Evolutionary conservation across 1,140 invertebrate genomes (phyloP).

Genomic region (Conus betulinus): DNA sequence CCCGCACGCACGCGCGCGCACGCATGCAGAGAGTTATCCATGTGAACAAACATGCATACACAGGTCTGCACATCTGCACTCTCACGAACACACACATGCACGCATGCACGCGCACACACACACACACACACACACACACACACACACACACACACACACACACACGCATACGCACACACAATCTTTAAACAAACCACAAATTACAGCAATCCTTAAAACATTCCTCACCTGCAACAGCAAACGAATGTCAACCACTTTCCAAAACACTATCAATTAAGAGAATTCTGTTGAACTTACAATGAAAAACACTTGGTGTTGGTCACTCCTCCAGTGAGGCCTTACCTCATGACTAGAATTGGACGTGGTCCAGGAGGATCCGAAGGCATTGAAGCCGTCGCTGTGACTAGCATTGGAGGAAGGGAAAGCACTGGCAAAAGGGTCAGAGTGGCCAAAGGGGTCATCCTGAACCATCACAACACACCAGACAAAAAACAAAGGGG

Average conservation of each 20-base stretch:
- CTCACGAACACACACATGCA: not conserved
- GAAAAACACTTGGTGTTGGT: too few species aligned
- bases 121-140: too few species aligned
- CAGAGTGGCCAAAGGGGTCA: conserved; percentile 74
- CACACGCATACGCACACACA: too few species aligned
- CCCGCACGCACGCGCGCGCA: too few species aligned
- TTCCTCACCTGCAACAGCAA: too few species aligned
- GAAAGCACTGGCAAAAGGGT: conserved; percentile 82
- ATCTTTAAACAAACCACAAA: too few species aligned
- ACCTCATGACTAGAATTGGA: conserved; percentile 34
- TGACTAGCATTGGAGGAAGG: conserved; percentile 44
- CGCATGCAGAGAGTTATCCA: not conserved
- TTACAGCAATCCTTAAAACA: too few species aligned
- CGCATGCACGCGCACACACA: conserved; percentile 32
- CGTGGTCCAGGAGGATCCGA: conserved; percentile 24
- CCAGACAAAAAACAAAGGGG: conserved; percentile 5
- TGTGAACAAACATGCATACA: conserved; percentile 11
- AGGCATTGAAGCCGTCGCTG: conserved; percentile 39
- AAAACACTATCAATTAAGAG: too few species aligned
- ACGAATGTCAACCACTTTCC: too few species aligned
- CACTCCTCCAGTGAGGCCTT: conserved; percentile 19
- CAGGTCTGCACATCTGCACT: too few species aligned
- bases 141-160: too few species aligned
- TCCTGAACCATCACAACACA: conserved; percentile 10
- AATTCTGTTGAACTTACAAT: too few species aligned